These are phyloP conservation scores for Cryptoprocta ferox DNA, from an alignment of 2,797 vertebrate species.

Conservation along the genomic window DNA sequence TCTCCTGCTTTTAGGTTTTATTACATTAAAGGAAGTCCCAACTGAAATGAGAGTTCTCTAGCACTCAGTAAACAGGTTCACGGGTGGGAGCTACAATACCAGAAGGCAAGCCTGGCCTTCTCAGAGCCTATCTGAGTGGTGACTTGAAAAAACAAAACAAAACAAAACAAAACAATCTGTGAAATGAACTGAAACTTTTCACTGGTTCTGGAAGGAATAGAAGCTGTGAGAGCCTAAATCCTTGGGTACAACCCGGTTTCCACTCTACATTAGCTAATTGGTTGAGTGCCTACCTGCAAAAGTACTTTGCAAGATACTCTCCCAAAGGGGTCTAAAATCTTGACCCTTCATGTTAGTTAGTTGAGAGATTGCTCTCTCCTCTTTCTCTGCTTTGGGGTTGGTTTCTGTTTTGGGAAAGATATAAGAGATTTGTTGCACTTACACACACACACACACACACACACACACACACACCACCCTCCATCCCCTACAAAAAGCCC, in stretches of 20 bases:
- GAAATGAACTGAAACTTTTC: neutral
- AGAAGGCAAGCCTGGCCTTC: neutral
- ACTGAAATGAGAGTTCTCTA: neutral
- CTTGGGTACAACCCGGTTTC: rapidly evolving
- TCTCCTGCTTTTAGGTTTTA: slow-evolving; percentile 18
- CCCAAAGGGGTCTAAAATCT: neutral
- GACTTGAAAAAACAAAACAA: neutral
- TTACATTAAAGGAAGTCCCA: neutral
- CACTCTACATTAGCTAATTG: neutral
- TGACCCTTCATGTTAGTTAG: neutral
- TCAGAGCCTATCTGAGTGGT: neutral
- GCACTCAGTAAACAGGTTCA: neutral
- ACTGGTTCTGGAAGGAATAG: neutral
- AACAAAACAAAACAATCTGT: no score
- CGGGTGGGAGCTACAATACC: rapidly evolving
- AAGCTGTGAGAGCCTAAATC: neutral
- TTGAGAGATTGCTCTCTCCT: neutral
- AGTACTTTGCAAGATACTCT: neutral
- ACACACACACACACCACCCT: neutral
- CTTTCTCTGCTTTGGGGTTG: neutral
- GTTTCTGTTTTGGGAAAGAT: neutral
- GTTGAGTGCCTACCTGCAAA: neutral
- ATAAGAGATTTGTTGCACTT: neutral
- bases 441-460: neutral
- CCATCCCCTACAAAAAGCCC: neutral